Evolutionary conservation across 2,888 invertebrate genomes (phyloP), one percentile per base, ranked within the genome.

Genomic region (Melieria picta): DNA sequence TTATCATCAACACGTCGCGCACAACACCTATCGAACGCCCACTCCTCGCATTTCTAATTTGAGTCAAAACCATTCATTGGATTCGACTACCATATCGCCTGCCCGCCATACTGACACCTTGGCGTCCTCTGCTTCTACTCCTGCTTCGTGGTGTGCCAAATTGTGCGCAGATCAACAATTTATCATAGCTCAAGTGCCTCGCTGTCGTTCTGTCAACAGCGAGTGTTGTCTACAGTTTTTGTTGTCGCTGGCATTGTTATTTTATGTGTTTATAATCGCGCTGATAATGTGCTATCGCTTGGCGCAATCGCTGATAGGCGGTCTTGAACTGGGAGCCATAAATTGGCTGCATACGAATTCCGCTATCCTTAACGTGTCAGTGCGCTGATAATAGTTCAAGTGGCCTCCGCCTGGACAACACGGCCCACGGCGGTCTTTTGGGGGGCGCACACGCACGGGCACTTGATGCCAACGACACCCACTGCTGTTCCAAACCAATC

Each of bases 141-240:
- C 30, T 30, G 30, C 3, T 3, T 30, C 30, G 30, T 30, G 30
- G 56, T 65, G 56, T 46, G 56, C 48, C 61, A 70, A 65, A 67
- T 67, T 65, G 65, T 70, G 47, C 55, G 57, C 58, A 72, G 69
- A 50, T 62, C 65, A 65, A 66, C 72, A 69, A 69, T 73, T 72
- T 73, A 75, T 72, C 75, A 75, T 70, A 73, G 73, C 73, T 75
- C 73, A 72, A 75, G 75, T 75, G 63, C 64, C 71, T 72, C 16
- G 50, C 73, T 73, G 75, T 75, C 73, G 73, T 69, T 72, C 67
- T 70, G 73, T 73, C 72, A 72, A 72, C 63, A 62, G 48, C 56
- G 50, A 66, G 48, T 50, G 42, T 66, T 62, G 66, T 50, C 58
- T 13, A 46, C 16, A 11, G 46, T 67, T 50, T 66, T 60, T 70